Evolutionary conservation across 2,113 vertebrate species (phyloP).

Genomic region (Rostratula benghalensis): DNA sequence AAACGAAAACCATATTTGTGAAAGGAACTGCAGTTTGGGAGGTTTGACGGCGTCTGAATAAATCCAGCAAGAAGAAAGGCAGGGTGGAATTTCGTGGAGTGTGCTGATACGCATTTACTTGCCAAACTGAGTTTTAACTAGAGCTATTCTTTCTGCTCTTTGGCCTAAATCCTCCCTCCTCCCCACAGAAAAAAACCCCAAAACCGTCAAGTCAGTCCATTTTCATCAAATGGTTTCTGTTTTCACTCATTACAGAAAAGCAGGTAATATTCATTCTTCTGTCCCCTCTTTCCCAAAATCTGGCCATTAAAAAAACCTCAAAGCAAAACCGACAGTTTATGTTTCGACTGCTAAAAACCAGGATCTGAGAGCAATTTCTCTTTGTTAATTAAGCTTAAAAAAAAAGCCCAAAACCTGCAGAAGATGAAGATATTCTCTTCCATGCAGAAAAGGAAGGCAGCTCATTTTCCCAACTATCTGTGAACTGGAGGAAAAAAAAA

Average conservation of each 20-base stretch:
- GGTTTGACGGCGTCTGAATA: not conserved
- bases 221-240: constrained; percentile 21
- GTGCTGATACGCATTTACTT: not conserved
- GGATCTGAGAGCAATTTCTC: constrained; percentile 43
- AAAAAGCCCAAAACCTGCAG: not conserved
- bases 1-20: constrained; percentile 51
- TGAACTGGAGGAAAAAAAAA: not conserved
- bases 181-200: not conserved
- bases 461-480: not conserved
- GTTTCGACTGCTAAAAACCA: constrained; percentile 6
- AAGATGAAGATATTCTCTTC: not conserved
- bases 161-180: constrained; percentile 16
- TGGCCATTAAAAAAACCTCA: constrained; percentile 13
- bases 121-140: constrained; percentile 25
- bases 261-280: constrained; percentile 19
- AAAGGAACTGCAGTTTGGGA: not conserved
- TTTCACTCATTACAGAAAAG: not conserved
- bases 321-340: not conserved
- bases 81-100: not conserved
- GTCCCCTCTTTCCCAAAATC: not conserved
- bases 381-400: constrained; percentile 31
- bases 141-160: constrained; percentile 46
- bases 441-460: not conserved
- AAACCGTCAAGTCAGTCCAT: not conserved
- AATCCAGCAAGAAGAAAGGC: not conserved